Conservation (phyloP, 2,797 vertebrate genomes). For the Mareca strepera region DNA sequence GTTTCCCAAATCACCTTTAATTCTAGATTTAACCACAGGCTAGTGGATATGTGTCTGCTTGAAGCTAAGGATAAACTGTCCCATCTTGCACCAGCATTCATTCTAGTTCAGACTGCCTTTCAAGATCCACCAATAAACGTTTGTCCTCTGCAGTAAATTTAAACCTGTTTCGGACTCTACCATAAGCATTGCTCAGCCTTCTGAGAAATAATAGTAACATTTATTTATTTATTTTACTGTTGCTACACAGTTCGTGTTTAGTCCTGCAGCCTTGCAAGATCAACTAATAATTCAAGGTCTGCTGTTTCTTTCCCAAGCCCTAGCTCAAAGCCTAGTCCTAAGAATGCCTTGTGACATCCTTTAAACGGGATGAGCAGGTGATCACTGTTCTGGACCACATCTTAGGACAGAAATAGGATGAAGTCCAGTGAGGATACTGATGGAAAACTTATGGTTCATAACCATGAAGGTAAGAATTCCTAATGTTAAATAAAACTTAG, state of each 20-base stretch:
- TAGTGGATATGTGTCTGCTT: background rate
- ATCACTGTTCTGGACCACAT: background rate
- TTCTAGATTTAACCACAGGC: background rate
- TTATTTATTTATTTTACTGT: background rate
- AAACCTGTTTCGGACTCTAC: background rate
- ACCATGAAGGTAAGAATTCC: background rate
- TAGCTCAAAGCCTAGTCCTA: background rate
- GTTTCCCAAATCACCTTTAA: constrained; percentile 24
- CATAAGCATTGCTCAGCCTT: background rate
- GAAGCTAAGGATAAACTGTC: background rate
- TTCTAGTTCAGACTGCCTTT: background rate
- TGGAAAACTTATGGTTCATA: background rate
- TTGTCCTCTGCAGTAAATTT: constrained; percentile 6
- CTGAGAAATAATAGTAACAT: background rate
- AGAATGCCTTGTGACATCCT: background rate
- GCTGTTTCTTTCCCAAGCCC: background rate
- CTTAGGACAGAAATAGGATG: background rate
- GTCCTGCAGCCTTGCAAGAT: background rate
- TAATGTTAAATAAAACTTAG: background rate
- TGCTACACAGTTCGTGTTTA: background rate
- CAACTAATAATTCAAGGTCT: background rate
- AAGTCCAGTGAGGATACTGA: background rate
- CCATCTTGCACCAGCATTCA: background rate
- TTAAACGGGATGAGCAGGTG: background rate
- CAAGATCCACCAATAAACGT: background rate